These are phyloP conservation scores for Axinella damicornis DNA, from an alignment of 37 sponge, comb jelly and placozoan species.

Conservation along the genomic window DNA sequence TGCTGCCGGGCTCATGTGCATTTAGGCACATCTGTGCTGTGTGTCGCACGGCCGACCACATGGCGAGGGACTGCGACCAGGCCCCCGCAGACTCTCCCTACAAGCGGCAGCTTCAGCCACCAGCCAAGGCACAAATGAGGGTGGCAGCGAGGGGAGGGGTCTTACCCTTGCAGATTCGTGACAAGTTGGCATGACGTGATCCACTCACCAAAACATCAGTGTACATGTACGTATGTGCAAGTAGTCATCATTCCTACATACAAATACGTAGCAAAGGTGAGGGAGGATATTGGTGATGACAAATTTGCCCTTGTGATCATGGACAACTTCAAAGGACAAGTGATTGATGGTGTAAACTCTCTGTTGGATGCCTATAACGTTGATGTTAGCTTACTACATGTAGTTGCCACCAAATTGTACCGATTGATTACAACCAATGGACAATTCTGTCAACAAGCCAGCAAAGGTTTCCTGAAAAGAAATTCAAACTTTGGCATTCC, in stretches of 20 bases:
- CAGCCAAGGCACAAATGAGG: too few species aligned
- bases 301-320: constrained; percentile 11
- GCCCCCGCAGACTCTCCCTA: too few species aligned
- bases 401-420: constrained; percentile 49
- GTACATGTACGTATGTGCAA: not conserved
- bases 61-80: too few species aligned
- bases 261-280: not conserved
- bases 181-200: not conserved
- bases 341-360: not conserved
- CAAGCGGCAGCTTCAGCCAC: too few species aligned
- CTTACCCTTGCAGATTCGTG: not conserved
- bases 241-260: not conserved
- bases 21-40: too few species aligned
- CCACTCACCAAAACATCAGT: constrained; percentile 6
- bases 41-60: too few species aligned
- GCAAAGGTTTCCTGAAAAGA: too few species aligned
- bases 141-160: too few species aligned
- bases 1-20: too few species aligned
- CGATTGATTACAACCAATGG: constrained; percentile 20
- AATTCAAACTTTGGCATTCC: too few species aligned
- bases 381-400: constrained; percentile 31
- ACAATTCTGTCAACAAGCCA: constrained; percentile 21
- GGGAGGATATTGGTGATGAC: not conserved
- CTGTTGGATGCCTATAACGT: constrained; percentile 24
- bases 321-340: constrained; percentile 57